Conservation (phyloP, 2,888 invertebrate species). For the Ashinkailepas kermadecensis region DNA sequence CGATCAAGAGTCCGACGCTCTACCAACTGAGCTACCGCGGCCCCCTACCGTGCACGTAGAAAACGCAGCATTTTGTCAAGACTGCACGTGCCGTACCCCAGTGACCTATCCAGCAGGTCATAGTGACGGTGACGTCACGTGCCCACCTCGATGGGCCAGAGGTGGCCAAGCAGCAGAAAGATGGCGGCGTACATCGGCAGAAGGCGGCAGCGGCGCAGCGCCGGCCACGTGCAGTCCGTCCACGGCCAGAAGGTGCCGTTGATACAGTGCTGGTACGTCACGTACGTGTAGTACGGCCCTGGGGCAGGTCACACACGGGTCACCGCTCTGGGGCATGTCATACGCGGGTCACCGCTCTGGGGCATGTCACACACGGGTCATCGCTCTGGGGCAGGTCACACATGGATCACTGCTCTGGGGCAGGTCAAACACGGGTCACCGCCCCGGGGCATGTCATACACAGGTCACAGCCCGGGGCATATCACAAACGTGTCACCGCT, state of each 20-base stretch:
- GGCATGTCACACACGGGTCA: neutral
- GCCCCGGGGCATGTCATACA: too few relatives aligned
- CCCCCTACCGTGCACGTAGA: too few relatives aligned
- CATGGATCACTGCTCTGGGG: too few relatives aligned
- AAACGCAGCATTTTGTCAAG: too few relatives aligned
- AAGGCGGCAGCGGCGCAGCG: conserved; percentile 57
- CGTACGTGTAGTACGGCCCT: conserved; percentile 91
- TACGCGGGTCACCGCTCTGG: too few relatives aligned
- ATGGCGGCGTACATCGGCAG: conserved; percentile 58
- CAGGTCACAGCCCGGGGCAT: too few relatives aligned
- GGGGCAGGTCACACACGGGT: conserved; percentile 38
- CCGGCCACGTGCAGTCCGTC: conserved; percentile 54
- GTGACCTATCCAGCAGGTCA: too few relatives aligned
- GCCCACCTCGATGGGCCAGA: conserved; percentile 69
- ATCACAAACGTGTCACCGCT: neutral
- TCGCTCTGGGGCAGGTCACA: too few relatives aligned
- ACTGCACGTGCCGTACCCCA: too few relatives aligned
- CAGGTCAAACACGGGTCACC: neutral
- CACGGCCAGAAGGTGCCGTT: conserved; percentile 57
- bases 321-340: too few relatives aligned
- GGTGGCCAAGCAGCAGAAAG: conserved; percentile 56
- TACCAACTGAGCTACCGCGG: too few relatives aligned
- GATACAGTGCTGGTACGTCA: conserved; percentile 66
- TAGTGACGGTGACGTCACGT: neutral
- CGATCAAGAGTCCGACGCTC: too few relatives aligned